Conservation (phyloP, 2,888 invertebrate species). For the Philhelius pedissequus region DNA sequence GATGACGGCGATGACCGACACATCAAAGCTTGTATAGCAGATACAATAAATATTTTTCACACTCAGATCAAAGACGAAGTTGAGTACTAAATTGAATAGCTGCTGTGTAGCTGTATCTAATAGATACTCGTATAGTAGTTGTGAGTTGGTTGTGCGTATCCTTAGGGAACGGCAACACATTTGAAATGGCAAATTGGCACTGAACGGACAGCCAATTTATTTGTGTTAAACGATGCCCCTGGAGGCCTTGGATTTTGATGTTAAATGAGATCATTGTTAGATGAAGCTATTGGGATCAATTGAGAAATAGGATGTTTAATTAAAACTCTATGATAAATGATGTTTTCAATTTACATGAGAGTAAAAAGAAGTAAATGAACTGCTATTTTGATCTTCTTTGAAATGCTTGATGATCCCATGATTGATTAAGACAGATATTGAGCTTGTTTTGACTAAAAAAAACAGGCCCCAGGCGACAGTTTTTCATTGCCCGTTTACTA, state of each 20-base stretch:
- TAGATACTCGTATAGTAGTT: not conserved
- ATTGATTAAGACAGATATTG: not conserved
- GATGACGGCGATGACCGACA: slow-evolving; percentile 22
- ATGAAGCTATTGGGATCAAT: slow-evolving; percentile 33
- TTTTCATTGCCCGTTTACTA: no score
- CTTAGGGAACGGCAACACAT: slow-evolving; percentile 34
- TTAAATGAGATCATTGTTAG: slow-evolving; percentile 18
- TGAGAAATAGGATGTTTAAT: slow-evolving; percentile 21
- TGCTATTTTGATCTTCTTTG: not conserved
- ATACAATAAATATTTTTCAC: slow-evolving; percentile 1
- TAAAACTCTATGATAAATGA: not conserved
- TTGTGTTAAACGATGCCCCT: not conserved
- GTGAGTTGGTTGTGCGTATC: slow-evolving; percentile 11
- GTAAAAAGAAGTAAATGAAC: not conserved
- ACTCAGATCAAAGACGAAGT: not conserved
- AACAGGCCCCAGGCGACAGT: no score
- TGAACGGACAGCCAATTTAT: slow-evolving; percentile 36
- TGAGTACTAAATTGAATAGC: slow-evolving; percentile 9
- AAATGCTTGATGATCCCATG: no score
- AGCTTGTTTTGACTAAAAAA: not conserved
- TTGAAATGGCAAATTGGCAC: slow-evolving; percentile 43
- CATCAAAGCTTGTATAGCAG: not conserved
- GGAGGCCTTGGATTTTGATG: not conserved
- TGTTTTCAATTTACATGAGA: not conserved
- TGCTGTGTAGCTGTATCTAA: not conserved